Conservation (phyloP, 2,113 vertebrate species). For the Carassius gibelio region DNA sequence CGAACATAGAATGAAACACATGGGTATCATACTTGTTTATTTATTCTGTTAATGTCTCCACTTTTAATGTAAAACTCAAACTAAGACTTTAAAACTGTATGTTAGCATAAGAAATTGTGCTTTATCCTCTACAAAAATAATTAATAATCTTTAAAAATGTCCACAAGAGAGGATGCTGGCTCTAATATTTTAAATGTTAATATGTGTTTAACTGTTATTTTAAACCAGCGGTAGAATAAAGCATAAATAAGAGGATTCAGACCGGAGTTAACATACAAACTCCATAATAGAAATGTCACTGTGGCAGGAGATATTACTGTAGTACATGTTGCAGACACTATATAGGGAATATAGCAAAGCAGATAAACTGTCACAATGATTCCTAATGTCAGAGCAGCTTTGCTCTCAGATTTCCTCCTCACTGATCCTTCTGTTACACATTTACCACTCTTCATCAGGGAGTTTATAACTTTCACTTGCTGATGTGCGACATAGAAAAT, state of each 20-base stretch:
- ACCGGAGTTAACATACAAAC: not conserved
- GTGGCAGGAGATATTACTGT: not conserved
- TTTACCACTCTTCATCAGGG: not conserved
- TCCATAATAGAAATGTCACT: not conserved
- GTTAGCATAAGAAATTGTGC: no score
- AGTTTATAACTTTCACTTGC: slow-evolving; percentile 23
- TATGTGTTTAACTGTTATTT: not conserved
- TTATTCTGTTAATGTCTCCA: no score
- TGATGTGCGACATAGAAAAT: not conserved
- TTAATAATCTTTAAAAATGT: not conserved
- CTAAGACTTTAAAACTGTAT: no score
- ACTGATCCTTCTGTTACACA: not conserved
- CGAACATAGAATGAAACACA: no score
- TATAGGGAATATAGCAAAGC: not conserved
- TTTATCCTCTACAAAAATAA: no score
- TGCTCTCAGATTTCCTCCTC: not conserved
- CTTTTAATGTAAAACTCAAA: no score
- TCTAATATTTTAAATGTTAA: not conserved
- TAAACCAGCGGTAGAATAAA: slow-evolving; percentile 29
- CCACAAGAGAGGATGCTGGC: not conserved
- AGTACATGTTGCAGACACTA: not conserved
- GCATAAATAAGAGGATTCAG: slow-evolving; percentile 11
- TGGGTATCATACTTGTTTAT: no score
- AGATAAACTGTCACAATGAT: slow-evolving; percentile 15
- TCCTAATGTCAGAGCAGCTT: slow-evolving; percentile 28